A percentile compares a stretch with the other conserved stretches of the same genome.
Evolutionary conservation across 2,797 vertebrate genomes (phyloP).

Genomic region (Aplochiton taeniatus): DNA sequence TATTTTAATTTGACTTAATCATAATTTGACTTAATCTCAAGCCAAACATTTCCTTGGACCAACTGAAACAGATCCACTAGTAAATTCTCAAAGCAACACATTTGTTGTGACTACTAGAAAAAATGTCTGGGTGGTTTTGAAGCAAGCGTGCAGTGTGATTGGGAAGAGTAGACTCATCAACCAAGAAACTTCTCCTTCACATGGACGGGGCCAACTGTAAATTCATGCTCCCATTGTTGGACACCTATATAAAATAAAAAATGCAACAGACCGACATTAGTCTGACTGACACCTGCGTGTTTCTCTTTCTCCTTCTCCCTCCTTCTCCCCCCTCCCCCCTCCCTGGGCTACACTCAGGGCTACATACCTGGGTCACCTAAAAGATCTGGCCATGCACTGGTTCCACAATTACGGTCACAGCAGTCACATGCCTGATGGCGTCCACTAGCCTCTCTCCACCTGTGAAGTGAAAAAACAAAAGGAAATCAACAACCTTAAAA

Average conservation of each 20-base stretch:
- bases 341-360: neutral
- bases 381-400: neutral
- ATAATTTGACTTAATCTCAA: no score
- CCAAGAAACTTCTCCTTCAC: slow-evolving; percentile 35
- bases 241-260: slow-evolving; percentile 25
- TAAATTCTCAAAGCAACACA: no score
- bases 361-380: neutral
- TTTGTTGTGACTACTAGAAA: no score
- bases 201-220: slow-evolving; percentile 43
- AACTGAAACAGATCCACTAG: no score
- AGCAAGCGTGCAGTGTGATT: no score
- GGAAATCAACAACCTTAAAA: neutral
- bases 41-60: no score
- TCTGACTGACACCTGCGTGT: no score
- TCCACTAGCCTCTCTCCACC: slow-evolving; percentile 63
- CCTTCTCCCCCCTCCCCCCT: neutral
- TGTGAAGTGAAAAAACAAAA: slow-evolving; percentile 12
- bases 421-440: slow-evolving; percentile 51
- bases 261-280: no score
- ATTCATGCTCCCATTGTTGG: slow-evolving; percentile 40
- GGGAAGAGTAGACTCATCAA: neutral
- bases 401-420: slow-evolving; percentile 56
- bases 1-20: no score
- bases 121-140: no score
- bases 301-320: no score